Evolutionary conservation across 2,888 invertebrate species (phyloP), one percentile per base, ranked within the genome.

Genomic region (Marasmarcha lunaedactyla): DNA sequence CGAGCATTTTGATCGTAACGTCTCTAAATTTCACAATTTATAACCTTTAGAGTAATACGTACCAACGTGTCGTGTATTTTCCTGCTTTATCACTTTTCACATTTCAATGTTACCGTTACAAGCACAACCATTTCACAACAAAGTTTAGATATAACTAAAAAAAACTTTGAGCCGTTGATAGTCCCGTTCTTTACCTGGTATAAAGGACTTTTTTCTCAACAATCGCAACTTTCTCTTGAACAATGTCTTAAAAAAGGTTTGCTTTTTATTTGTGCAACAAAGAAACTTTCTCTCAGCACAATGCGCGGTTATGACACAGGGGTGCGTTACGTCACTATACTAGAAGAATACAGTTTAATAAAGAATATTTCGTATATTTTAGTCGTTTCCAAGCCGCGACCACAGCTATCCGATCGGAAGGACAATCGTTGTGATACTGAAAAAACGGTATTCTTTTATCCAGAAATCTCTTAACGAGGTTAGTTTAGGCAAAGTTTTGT

Each of bases 401-500:
- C 68, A 64, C 65, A 73, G 69, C 73, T 78, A 76, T 77, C 81
- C 81, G 78, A 74, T 69, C 77, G 63, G 63, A 65, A 59, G 70
- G 77, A 69, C 78, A 71, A 72, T 73, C 81, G 71, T 77, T 71
- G 74, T 68, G 70, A 71, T 78, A 83, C 83, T 83, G 77, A 83
- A 79, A 34, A 79, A 79, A 77, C 76, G 71, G 73, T 76, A 76
- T 74, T 78, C 74, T 66, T 78, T 81, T 79, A 79, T 78, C 78
- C 78, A 76, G 71, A 72, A 73, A 83, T 83, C 79, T 81, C 64
- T 70, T 79, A 83, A 83, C 78, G 77, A 83, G 74, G 74, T 79
- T 78, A 81, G 83, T 74, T 78, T 81, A 83, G 78, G 76, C 81
- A 77, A 81, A 83, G 78, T 78, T 78, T 79, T 77, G 79, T 81